These are phyloP conservation scores for Halichondria panicea DNA, from an alignment of 37 sponge, comb jelly and placozoan species.

Conservation along the genomic window DNA sequence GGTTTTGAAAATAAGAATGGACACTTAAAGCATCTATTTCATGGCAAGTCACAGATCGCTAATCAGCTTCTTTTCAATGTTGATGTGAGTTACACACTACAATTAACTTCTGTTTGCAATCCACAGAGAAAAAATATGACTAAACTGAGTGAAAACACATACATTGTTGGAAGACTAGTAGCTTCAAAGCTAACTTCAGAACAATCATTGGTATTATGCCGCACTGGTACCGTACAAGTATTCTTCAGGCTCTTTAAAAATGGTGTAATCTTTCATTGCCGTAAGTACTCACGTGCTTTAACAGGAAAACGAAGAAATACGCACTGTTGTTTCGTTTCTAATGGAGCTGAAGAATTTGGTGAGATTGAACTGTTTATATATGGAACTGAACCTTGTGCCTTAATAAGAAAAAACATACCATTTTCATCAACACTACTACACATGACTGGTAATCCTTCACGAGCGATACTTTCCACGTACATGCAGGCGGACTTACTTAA, in stretches of 20 bases:
- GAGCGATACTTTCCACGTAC: background rate
- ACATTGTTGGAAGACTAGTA: background rate
- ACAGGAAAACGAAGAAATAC: background rate
- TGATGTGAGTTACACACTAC: slow-evolving; percentile 19
- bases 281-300: background rate
- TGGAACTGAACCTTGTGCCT: background rate
- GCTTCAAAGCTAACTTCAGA: background rate
- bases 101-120: background rate
- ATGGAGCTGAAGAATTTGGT: background rate
- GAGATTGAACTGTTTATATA: background rate
- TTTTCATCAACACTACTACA: background rate
- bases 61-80: slow-evolving; percentile 32
- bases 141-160: background rate
- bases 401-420: background rate
- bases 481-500: background rate
- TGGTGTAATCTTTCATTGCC: background rate
- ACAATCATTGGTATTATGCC: background rate
- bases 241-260: slow-evolving; percentile 10
- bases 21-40: slow-evolving; percentile 9
- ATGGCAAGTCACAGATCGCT: slow-evolving; percentile 14
- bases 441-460: background rate
- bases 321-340: background rate
- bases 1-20: slow-evolving; percentile 29
- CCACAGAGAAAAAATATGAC: background rate
- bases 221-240: background rate